Evolutionary conservation across 2,797 vertebrate genomes (phyloP).

Genomic region (Channallabes apus): DNA sequence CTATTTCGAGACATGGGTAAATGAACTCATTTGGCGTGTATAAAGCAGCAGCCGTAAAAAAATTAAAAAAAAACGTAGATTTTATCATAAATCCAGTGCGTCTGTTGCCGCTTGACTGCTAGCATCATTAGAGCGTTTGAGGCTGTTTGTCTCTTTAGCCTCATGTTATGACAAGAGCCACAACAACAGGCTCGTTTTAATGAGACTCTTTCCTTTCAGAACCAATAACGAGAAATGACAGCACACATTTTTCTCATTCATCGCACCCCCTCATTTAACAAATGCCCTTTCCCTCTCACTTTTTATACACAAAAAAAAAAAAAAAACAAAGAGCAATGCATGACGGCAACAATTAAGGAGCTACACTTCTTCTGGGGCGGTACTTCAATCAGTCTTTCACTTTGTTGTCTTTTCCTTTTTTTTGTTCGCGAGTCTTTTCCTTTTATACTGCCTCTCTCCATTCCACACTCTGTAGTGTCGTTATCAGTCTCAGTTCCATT

Average conservation of each 20-base stretch:
- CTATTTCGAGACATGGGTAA: conserved; percentile 1
- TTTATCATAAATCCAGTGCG: conserved; percentile 39
- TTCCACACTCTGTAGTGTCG: conserved; percentile 62
- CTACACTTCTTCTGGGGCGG: conserved; percentile 37
- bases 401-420: conserved; percentile 42
- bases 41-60: conserved; percentile 13
- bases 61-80: conserved; percentile 24
- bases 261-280: conserved; percentile 41
- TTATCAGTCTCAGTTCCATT: conserved; percentile 77
- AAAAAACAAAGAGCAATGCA: conserved; percentile 27
- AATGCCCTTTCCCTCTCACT: conserved; percentile 46
- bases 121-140: conserved; percentile 50
- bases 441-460: conserved; percentile 54
- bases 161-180: conserved; percentile 53
- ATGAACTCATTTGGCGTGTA: conserved; percentile 24
- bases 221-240: conserved; percentile 50
- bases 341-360: conserved; percentile 46
- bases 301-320: conserved; percentile 36
- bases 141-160: conserved; percentile 53
- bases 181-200: conserved; percentile 55
- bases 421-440: conserved; percentile 3
- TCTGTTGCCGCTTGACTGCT: conserved; percentile 38
- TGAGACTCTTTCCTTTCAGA: conserved; percentile 55
- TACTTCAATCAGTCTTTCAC: conserved; percentile 42
- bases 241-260: conserved; percentile 43